Conservation (phyloP, 2,113 vertebrate species). For the Varanus salvator region DNA sequence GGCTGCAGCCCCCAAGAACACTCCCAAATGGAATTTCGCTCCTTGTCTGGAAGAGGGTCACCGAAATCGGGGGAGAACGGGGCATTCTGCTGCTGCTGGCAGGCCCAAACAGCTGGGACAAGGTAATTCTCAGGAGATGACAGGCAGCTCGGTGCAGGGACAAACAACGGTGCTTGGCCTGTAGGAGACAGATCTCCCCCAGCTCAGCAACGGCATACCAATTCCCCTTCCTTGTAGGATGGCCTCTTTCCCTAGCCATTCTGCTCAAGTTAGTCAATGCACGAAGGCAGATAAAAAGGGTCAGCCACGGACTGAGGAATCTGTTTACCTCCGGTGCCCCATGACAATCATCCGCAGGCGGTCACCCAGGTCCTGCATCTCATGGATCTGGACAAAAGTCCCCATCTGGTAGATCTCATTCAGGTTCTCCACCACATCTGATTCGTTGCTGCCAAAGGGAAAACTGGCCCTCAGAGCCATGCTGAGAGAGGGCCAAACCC, state of each 20-base stretch:
- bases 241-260: too few species aligned
- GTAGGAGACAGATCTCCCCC: not conserved
- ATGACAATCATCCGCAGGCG: conserved; percentile 98
- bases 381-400: conserved; percentile 98
- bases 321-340: conserved; percentile 88
- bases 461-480: not conserved
- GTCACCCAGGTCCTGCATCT: conserved; percentile 98
- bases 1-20: too few species aligned
- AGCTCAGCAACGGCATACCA: too few species aligned
- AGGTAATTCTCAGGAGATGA: too few species aligned
- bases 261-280: not conserved
- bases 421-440: conserved; percentile 90
- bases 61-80: too few species aligned
- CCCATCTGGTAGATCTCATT: conserved; percentile 92
- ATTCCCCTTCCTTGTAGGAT: too few species aligned
- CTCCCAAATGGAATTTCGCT: too few species aligned
- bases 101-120: too few species aligned
- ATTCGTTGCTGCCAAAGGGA: conserved; percentile 84
- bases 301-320: not conserved
- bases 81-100: too few species aligned
- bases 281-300: not conserved
- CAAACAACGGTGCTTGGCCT: not conserved
- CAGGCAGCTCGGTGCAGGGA: too few species aligned
- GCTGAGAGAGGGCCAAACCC: not conserved
- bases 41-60: too few species aligned